These are phyloP conservation scores for human (Homo sapiens) DNA, from an alignment of 2,113 vertebrate genomes.

Conservation along the genomic window DNA sequence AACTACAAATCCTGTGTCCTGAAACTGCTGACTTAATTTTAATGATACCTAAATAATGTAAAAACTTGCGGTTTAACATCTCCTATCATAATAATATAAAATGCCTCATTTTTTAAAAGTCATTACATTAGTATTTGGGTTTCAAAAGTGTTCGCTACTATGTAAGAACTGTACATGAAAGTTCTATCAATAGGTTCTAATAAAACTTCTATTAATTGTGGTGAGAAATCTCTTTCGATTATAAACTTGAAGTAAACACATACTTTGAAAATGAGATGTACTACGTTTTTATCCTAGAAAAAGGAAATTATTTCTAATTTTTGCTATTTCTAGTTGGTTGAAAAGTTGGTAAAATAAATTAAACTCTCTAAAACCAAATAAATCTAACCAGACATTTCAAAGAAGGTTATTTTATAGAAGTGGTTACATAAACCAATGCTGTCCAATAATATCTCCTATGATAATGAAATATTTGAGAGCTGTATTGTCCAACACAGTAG, in stretches of 20 bases:
- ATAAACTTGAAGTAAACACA: background rate
- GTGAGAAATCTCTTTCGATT: background rate
- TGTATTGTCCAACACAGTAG: background rate
- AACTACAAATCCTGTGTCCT: background rate
- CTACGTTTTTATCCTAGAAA: background rate
- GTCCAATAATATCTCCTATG: constrained; percentile 8
- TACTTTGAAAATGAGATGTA: constrained; percentile 1
- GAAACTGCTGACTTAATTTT: constrained; percentile 28
- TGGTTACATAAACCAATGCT: background rate
- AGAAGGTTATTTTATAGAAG: background rate
- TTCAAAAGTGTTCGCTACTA: constrained; percentile 11
- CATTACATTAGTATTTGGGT: background rate
- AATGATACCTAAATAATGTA: background rate
- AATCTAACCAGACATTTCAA: background rate
- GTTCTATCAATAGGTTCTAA: background rate
- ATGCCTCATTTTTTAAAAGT: constrained; percentile 30
- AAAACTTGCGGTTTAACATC: background rate
- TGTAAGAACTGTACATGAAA: background rate
- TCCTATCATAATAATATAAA: constrained; percentile 13
- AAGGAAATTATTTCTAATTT: constrained; percentile 27
- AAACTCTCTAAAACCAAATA: background rate
- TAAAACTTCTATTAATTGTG: background rate
- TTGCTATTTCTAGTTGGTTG: constrained; percentile 6
- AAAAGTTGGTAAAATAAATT: constrained; percentile 31
- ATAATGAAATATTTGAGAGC: background rate